phyloP scores from a whole-genome alignment of 2,113 vertebrate species.

The Salvelinus alpinus region DNA sequence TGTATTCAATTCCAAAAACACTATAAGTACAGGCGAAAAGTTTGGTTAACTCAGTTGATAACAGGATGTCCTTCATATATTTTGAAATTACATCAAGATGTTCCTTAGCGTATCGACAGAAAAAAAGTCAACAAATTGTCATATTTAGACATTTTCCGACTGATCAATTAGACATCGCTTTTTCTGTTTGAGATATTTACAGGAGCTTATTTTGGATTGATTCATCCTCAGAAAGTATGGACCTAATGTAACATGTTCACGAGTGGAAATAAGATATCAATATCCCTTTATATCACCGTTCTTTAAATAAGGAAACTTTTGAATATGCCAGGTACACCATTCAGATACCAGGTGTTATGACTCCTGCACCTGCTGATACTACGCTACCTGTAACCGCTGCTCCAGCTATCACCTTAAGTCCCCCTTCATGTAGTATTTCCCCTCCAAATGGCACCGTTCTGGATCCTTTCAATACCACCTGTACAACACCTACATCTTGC shows the following conservation, averaged over 20 bases:
- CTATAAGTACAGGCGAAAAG: not conserved
- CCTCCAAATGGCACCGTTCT: constrained; percentile 80
- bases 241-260: not conserved
- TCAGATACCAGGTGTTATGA: constrained; percentile 36
- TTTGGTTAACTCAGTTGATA: not conserved
- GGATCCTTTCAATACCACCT: constrained; percentile 79
- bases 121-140: too few species aligned
- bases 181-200: not conserved
- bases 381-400: constrained; percentile 36
- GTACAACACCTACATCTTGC: constrained; percentile 66
- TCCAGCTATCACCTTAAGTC: constrained; percentile 7
- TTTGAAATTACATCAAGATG: too few species aligned
- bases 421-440: constrained; percentile 69
- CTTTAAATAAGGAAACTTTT: not conserved
- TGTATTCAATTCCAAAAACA: not conserved
- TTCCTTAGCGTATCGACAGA: not conserved
- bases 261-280: not conserved
- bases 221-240: not conserved
- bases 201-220: not conserved
- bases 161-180: not conserved
- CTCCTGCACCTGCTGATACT: constrained; percentile 20
- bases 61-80: too few species aligned
- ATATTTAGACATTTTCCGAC: not conserved
- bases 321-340: constrained; percentile 41
- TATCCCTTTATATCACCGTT: not conserved